Conservation (phyloP, 2,888 invertebrate species). For the Chrysodeixis includens region DNA sequence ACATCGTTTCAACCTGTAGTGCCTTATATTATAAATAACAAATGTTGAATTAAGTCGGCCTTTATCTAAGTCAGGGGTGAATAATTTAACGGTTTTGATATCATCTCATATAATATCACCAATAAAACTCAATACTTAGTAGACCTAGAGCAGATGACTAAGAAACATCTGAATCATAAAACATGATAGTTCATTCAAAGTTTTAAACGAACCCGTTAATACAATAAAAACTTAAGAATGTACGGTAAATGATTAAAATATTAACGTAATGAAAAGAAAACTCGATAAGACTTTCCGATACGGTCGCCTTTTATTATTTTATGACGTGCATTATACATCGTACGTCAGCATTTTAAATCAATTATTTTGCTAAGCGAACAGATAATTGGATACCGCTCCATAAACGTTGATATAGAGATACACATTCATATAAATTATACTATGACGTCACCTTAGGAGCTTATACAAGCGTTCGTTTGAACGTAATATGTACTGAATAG, state of each 20-base stretch:
- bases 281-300: not conserved
- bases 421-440: not conserved
- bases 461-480: not conserved
- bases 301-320: not conserved
- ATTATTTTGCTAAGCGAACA: conserved; percentile 6
- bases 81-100: no score
- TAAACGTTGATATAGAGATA: not conserved
- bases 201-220: no score
- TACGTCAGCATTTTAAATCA: not conserved
- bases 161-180: no score
- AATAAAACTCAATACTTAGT: no score
- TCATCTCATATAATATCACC: no score
- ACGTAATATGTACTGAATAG: not conserved
- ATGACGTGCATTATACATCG: not conserved
- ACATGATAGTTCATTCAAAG: no score
- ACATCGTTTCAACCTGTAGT: no score
- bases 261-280: not conserved
- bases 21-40: no score
- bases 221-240: no score
- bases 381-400: conserved; percentile 5
- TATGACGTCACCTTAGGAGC: not conserved
- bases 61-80: no score
- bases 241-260: not conserved
- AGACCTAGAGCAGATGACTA: no score
- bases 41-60: no score